Percentiles rank a stretch among this genome's conserved stretches.
Evolutionary conservation across 1,140 invertebrate species (phyloP).

Genomic region (Branchinecta lynchi): DNA sequence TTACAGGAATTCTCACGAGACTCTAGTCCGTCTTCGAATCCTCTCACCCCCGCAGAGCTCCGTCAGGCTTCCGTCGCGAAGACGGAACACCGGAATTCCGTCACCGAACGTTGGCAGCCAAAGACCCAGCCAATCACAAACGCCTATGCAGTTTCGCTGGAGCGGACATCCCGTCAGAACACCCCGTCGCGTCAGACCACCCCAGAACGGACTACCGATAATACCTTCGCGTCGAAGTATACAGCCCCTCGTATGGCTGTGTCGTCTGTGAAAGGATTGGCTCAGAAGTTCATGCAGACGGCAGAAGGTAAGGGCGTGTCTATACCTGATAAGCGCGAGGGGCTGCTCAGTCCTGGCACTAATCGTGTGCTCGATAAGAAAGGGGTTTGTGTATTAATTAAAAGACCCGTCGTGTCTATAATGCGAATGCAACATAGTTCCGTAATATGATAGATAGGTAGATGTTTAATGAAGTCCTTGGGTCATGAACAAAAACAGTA

Average conservation of each 20-base stretch:
- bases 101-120: background rate
- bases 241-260: too few relatives aligned
- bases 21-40: background rate
- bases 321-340: too few relatives aligned
- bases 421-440: too few relatives aligned
- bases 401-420: too few relatives aligned
- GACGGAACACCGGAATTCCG: background rate
- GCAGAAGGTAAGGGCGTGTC: constrained; percentile 37
- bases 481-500: too few relatives aligned
- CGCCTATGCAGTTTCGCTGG: background rate
- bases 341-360: too few relatives aligned
- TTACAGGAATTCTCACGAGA: background rate
- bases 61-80: background rate
- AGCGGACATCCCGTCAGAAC: background rate
- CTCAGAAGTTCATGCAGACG: constrained; percentile 49
- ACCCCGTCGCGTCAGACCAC: background rate
- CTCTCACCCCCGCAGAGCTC: background rate
- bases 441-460: too few relatives aligned
- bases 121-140: background rate
- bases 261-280: constrained; percentile 47
- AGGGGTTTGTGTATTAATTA: too few relatives aligned
- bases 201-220: too few relatives aligned
- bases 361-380: too few relatives aligned
- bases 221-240: too few relatives aligned
- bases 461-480: too few relatives aligned